Evolutionary conservation across 2,888 invertebrate genomes (phyloP), one percentile per base, ranked within the genome.

Genomic region (Chrysolina americana): DNA sequence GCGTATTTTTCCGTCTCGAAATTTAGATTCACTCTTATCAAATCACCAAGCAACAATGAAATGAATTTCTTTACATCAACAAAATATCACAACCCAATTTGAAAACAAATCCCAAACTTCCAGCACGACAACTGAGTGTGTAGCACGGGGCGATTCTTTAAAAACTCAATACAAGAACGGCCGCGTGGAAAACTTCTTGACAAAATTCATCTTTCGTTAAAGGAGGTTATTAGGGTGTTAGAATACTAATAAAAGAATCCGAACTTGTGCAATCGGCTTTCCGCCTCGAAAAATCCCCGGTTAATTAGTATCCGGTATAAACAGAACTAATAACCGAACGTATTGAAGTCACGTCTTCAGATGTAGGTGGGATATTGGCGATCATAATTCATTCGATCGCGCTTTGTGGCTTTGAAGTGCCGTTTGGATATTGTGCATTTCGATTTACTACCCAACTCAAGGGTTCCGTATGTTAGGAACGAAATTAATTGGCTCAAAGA

Each of bases 291-390:
- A 53, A 53, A 53, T 53, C 53, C 23, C 11, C 13, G 19, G 53
- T 53, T 21, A 21, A 53, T 53, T 53, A 53, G 53, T 53, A 53
- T 53, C 53, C 23, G 53, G 21, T 21, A 53, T 21, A 53, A 53
- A 53, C 21, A 53, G 53, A 21, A 53, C 21, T 53, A 21, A 53
- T 53, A 53, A 48, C 13, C 53, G 53, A 53, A 53, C 53, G 53
- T 53, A 53, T 53, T 53, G 53, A 21, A 53, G 53, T 53, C 53
- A 53, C 53, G 53, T 53, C 21, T 21, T 21, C 11, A 53, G 21
- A 53, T 53, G 13, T 11, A 2, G 53, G 53, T 21, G 21, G 53
- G 23, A 21, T 53, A 53, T 53, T 21, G 21, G 21, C 4, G 21
- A 21, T 21, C 21, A 53, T 21, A 53, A 53, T 21, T 53, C 21